Base-by-base conservation (phyloP, 2,888 invertebrate genomes). In the Cantharis flavilabris region DNA sequence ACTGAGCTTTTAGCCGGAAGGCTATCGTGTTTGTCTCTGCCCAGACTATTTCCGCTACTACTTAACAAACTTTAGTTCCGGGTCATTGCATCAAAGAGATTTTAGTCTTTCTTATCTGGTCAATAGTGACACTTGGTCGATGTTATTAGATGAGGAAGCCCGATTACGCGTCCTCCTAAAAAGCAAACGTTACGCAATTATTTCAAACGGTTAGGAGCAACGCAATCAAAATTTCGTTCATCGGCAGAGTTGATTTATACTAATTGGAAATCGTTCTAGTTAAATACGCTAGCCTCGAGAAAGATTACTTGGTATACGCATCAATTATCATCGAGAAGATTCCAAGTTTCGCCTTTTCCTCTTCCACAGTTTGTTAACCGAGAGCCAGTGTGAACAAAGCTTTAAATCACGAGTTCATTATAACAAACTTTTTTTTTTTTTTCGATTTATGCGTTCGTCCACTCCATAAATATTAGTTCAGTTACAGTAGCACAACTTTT, bases 21-120 rank as follows among this genome's bases (percentile, higher is more conserved):
- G 80, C 79, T 80, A 75, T 75, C 78, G 83, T 82, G 84, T 84
- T 84, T 84, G 84, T 85, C 84, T 81, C 83, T 78, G 81, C 80
- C 82, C 80, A 83, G 82, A 80, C 84, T 80, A 81, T 84, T 85
- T 85, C 85, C 85, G 83, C 83, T 80, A 75, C 81, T 83, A 83
- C 82, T 84, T 84, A 82, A 82, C 83, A 82, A 83, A 83, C 81
- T 81, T 80, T 78, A 80, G 82, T 84, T 84, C 83, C 83, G 83
- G 82, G 82, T 83, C 84, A 84, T 84, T 83, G 83, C 82, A 73
- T 83, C 73, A 70, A 70, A 78, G 76, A 80, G 79, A 80, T 79
- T 80, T 79, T 33, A 67, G 65, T 62, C 67, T 65, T 65, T 63
- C 80, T 82, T 82, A 82, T 81, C 81, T 81, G 72, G 71, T 73